Evolutionary conservation across 2,888 invertebrate genomes (phyloP), one percentile per base, ranked within the genome.

Genomic region (Mythimna vitellina): DNA sequence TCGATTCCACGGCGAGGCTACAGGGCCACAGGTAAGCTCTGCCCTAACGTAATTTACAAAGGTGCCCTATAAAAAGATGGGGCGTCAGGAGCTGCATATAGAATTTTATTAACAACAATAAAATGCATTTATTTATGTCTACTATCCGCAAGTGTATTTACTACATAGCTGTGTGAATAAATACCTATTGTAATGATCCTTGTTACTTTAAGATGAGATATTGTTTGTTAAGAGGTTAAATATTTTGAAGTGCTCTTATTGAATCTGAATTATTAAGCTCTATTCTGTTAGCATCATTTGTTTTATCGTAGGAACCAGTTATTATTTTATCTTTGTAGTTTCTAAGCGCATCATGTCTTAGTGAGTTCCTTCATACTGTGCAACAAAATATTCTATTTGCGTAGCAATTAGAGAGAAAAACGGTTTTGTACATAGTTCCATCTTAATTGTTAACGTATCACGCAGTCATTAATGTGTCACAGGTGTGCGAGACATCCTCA

Each of bases 1-100:
- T 95, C 93, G 93, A 94, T 94, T 93, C 78, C 89, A 87, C 87
- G 88, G 87, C 78, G 82, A 85, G 84, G 80, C 82, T 89, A 89
- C 93, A 91, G 92, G 84, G 80, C 82, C 89, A 89, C 93, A 91
- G 92, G 92, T 91, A 91, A 88, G 86, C 84, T 88, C 86, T 89
- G 86, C 88, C 88, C 87, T 90, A 88, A 89, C 88, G 88, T 91
- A 90, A 93, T 91, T 92, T 89, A 92, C 86, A 81, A 82, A 87
- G 85, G 86, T 87, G 85, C 83, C 85, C 86, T 88, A 90, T 90
- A 91, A 92, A 91, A 92, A 92, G 85, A 86, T 86, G 85, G 80
- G 76, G 82, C 87, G 83, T 88, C 84, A 83, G 89, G 76, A 88
- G 86, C 83, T 76, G 72, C 76, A 79, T 85, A 82, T 87, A 87